Evolutionary conservation across 2,888 invertebrate genomes (phyloP), one percentile per base, ranked within the genome.

Genomic region (Pollenia griseotomentosa): DNA sequence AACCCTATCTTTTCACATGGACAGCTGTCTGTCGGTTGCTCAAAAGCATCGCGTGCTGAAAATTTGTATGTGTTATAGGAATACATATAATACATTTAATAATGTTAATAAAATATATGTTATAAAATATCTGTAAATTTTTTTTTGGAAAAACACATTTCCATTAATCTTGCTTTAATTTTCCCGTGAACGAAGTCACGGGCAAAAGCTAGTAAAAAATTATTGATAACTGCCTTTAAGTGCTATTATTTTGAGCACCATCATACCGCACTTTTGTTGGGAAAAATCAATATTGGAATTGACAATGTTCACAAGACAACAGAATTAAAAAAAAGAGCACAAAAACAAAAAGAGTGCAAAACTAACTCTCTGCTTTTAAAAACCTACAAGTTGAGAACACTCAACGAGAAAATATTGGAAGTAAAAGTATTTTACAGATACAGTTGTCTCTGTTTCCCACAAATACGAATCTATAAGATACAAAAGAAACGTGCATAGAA

Each of bases 281-380:
- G 79, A 85, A 85, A 81, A 81, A 85, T 81, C 81, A 77, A 85
- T 81, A 85, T 77, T 81, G 84, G 77, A 87, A 84, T 65, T 70
- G 63, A 83, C 46, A 83, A 83, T 63, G 70, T 55, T 81, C 63
- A 65, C 10, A 75, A 78, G 46, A 75, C 66, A 84, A 66, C 44
- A 81, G 23, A 46, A 57, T 63, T 40, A 46, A 68, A 83, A 55
- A 63, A 40, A 83, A 83, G 70, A 83, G 68, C 53, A 53, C 19
- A 53, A 23, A 44, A 74, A 53, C 42, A 61, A 73, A 33, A 75
- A 70, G 73, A 82, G 73, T 53, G 19, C 16, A 19, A 40, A 73
- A 55, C 7, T 40, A 10, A 16, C 46, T 79, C 73, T 83, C 73
- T 57, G 57, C 16, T 19, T 59, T 16, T 10, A 48, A 66, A 44